These are phyloP conservation scores for Emydoidea blandingii DNA, from an alignment of 2,797 vertebrate genomes.

Conservation along the genomic window DNA sequence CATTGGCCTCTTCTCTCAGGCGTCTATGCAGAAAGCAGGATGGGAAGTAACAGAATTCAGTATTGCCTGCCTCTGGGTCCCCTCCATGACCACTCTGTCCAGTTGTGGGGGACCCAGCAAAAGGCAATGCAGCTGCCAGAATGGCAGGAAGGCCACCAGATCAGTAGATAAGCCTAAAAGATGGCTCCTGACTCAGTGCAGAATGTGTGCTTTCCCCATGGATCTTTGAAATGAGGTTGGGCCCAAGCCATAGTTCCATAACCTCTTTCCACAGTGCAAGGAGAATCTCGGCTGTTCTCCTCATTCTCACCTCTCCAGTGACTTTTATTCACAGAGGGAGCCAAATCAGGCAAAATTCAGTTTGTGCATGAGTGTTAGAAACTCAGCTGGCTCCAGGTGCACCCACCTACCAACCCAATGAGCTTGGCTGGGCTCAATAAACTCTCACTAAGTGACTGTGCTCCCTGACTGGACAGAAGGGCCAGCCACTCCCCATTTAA, in stretches of 20 bases:
- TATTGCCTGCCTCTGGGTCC: no score
- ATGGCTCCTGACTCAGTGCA: not conserved
- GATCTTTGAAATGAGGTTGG: not conserved
- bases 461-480: not conserved
- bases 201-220: not conserved
- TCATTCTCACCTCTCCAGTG: not conserved
- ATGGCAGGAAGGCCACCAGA: not conserved
- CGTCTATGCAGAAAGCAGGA: no score
- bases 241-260: not conserved
- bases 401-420: not conserved
- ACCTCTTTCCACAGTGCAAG: not conserved
- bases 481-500: not conserved
- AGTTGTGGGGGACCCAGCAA: not conserved
- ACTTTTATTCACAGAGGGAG: not conserved
- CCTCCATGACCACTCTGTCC: not conserved
- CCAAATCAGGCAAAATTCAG: not conserved
- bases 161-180: not conserved
- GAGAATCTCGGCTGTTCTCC: not conserved
- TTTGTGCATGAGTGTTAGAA: not conserved
- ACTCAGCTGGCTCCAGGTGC: not conserved
- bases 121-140: not conserved
- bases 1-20: not conserved
- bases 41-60: not conserved
- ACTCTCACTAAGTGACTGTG: not conserved
- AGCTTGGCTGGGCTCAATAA: not conserved